Evolutionary conservation across 2,797 vertebrate species (phyloP).

Genomic region (Xiphophorus birchmanni): DNA sequence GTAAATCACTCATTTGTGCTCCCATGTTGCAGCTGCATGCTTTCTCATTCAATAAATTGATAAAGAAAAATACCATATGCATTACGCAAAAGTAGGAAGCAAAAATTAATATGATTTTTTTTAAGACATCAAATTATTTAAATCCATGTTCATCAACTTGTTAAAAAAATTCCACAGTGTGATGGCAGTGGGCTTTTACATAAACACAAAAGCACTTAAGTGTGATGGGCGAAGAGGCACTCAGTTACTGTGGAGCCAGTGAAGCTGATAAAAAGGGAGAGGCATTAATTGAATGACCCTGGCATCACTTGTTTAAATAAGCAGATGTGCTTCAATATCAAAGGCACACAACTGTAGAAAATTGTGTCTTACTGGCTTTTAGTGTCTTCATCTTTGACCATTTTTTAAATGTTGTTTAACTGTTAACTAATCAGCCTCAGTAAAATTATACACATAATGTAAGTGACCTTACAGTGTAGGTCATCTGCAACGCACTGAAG

Average conservation of each 20-base stretch:
- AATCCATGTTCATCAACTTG: slow-evolving; percentile 37
- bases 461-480: slow-evolving; percentile 24
- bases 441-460: slow-evolving; percentile 47
- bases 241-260: slow-evolving; percentile 62
- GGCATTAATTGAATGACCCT: slow-evolving; percentile 76
- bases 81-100: slow-evolving; percentile 7
- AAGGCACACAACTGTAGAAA: slow-evolving; percentile 61
- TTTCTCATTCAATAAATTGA: slow-evolving; percentile 7
- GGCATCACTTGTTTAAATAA: slow-evolving; percentile 70
- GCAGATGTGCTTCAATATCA: slow-evolving; percentile 60
- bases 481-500: slow-evolving; percentile 16
- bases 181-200: slow-evolving; percentile 49
- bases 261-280: slow-evolving; percentile 72
- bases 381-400: slow-evolving; percentile 56
- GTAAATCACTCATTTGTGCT: not conserved
- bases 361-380: slow-evolving; percentile 57
- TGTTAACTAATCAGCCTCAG: slow-evolving; percentile 46
- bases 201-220: slow-evolving; percentile 76
- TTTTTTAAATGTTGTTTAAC: slow-evolving; percentile 60
- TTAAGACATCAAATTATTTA: slow-evolving; percentile 44
- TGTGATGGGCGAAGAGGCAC: slow-evolving; percentile 67
- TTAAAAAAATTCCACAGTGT: slow-evolving; percentile 37
- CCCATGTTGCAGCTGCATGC: not conserved
- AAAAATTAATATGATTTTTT: slow-evolving; percentile 6
- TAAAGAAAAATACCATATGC: not conserved